These are phyloP conservation scores for Micrastur ruficollis DNA, from an alignment of 2,797 vertebrate genomes.

Conservation along the genomic window DNA sequence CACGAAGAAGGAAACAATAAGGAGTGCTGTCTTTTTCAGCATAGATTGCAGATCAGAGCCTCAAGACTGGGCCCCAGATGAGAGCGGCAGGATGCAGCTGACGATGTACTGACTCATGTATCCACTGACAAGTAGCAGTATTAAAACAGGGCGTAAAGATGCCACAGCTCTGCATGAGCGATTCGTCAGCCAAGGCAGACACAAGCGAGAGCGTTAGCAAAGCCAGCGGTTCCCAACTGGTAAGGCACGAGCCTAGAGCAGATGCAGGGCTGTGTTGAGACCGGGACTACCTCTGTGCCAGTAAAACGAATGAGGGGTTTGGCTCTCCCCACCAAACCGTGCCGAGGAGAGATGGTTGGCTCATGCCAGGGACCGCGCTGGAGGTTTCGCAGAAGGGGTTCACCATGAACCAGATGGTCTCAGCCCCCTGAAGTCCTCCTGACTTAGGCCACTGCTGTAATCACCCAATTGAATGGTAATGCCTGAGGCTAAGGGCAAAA, in stretches of 20 bases:
- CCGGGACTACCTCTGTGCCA: fast-evolving
- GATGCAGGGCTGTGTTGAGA: not conserved
- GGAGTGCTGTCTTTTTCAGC: not conserved
- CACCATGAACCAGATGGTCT: not conserved
- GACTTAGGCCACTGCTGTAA: not conserved
- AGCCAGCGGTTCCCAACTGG: not conserved
- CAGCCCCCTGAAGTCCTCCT: not conserved
- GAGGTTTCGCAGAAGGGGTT: not conserved
- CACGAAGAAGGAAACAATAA: not conserved
- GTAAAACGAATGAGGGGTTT: not conserved
- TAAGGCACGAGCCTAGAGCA: not conserved
- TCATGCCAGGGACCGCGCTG: fast-evolving
- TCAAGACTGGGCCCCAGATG: slow-evolving; percentile 47
- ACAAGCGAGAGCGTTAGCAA: not conserved
- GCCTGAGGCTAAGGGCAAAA: not conserved
- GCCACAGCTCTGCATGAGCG: slow-evolving; percentile 27
- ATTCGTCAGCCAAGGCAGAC: slow-evolving; percentile 33
- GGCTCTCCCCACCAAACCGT: not conserved
- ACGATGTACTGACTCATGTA: slow-evolving; percentile 34
- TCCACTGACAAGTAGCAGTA: slow-evolving; percentile 57
- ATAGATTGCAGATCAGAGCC: not conserved
- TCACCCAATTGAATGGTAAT: not conserved
- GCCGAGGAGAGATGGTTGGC: not conserved
- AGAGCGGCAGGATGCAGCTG: slow-evolving; percentile 32
- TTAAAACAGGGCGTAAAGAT: slow-evolving; percentile 46